Evolutionary conservation across 1,140 invertebrate species (phyloP), one percentile per base, ranked within the genome.

Genomic region (Piezodorus guildinii): DNA sequence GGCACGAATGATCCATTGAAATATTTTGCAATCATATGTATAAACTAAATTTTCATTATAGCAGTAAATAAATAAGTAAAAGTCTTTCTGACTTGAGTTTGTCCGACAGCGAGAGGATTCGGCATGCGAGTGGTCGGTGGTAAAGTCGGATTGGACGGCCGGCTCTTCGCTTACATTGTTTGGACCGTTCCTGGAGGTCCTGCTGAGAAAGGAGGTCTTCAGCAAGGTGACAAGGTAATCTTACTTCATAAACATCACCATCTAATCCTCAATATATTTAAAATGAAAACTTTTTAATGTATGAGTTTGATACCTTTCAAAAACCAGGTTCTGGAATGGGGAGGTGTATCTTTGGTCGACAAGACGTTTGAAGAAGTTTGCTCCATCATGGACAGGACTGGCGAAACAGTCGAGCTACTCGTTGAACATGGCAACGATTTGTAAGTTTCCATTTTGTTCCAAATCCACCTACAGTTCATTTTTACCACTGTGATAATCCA

Each of bases 121-220:
- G 92, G 92, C 3, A 91, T 96, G 88, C 80, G 91, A 65, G 88
- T 96, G 3, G 90, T 94, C 5, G 92, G 91, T 6, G 92, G 93
- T 17, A 94, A 94, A 73, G 83, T 84, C 5, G 85, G 85, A 19
- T 77, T 82, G 4, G 89, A 91, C 73, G 90, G 90, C 6, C 82
- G 84, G 19, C 82, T 94, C 56, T 90, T 91, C 70, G 91, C 92
- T 54, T 89, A 90, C 72, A 90, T 96, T 68, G 89, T 93, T 14
- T 92, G 89, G 85, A 92, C 90, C 0, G 87, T 93, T 23, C 88
- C 87, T 1, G 90, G 90, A 44, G 91, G 92, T 51, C 87, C 90
- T 19, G 93, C 91, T 1, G 92, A 95, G 74, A 86, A 90, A 71
- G 87, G 83, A 52, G 90, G 90, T 14, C 77, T 94, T 62, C 85